phyloP scores from a whole-genome alignment of 2,888 invertebrate species.

The Esperia sulphurella region DNA sequence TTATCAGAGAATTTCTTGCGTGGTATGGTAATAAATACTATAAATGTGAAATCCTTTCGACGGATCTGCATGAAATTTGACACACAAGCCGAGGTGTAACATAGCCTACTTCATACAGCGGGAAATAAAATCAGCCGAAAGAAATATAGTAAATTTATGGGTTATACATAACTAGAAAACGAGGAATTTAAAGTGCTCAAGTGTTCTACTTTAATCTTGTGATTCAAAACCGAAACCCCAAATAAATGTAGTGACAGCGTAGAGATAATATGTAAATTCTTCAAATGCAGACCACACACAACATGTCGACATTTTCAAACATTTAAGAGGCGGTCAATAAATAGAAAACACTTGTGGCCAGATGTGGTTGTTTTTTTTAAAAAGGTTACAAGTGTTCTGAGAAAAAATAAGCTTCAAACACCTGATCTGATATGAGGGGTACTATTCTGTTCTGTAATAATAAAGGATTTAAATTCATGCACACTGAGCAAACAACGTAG shows the following conservation, averaged over 20 bases:
- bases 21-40: too few relatives aligned
- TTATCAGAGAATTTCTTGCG: too few relatives aligned
- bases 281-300: slow-evolving; percentile 15
- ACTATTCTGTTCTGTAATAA: slow-evolving; percentile 10
- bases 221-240: too few relatives aligned
- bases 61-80: too few relatives aligned
- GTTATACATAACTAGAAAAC: too few relatives aligned
- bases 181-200: too few relatives aligned
- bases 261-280: slow-evolving; percentile 7
- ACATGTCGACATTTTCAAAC: slow-evolving; percentile 13
- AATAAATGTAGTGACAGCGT: neutral
- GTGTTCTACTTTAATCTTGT: too few relatives aligned
- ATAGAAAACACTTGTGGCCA: slow-evolving; percentile 21
- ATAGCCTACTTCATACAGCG: too few relatives aligned
- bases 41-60: too few relatives aligned
- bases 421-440: slow-evolving; percentile 22
- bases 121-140: too few relatives aligned
- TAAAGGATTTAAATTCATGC: slow-evolving; percentile 12
- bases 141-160: too few relatives aligned
- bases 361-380: slow-evolving; percentile 18
- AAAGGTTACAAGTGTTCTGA: slow-evolving; percentile 16
- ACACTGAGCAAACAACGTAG: slow-evolving; percentile 3
- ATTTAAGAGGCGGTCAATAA: slow-evolving; percentile 29
- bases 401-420: slow-evolving; percentile 13
- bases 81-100: too few relatives aligned